Evolutionary conservation across 2,113 vertebrate genomes (phyloP).

Genomic region (Cynopterus brachyotis): DNA sequence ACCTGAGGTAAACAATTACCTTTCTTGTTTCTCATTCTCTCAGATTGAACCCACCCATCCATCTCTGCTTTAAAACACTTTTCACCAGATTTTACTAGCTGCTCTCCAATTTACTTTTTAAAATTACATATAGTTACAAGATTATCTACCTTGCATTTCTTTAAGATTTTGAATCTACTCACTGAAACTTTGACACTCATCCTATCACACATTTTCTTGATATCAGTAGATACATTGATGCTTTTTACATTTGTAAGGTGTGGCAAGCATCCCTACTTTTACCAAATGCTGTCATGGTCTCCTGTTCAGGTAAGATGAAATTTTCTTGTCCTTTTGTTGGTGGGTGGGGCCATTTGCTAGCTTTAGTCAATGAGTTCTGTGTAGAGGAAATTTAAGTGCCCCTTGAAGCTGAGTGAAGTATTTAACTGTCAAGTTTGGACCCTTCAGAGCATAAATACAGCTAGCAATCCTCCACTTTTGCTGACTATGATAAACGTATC

Average conservation of each 20-base stretch:
- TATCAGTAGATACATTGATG: neutral
- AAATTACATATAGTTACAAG: neutral
- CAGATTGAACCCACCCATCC: neutral
- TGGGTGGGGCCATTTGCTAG: neutral
- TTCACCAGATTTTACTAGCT: neutral
- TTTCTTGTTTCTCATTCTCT: neutral
- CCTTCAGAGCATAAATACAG: neutral
- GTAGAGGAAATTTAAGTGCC: neutral
- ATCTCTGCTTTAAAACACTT: neutral
- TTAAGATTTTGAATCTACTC: neutral
- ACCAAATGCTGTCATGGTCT: neutral
- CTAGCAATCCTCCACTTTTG: neutral
- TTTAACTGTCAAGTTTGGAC: neutral
- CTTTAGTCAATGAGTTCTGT: neutral
- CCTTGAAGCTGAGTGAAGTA: neutral
- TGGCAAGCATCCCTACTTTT: accelerated
- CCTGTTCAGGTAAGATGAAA: neutral
- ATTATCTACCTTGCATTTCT: neutral
- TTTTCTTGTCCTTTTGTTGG: neutral
- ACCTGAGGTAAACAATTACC: neutral
- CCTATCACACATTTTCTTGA: neutral
- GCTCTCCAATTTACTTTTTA: neutral
- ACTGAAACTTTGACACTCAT: neutral
- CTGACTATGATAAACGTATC: neutral
- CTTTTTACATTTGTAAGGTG: neutral